Conservation (phyloP, 2,888 invertebrate species). For the Chrysolina oricalcia region DNA sequence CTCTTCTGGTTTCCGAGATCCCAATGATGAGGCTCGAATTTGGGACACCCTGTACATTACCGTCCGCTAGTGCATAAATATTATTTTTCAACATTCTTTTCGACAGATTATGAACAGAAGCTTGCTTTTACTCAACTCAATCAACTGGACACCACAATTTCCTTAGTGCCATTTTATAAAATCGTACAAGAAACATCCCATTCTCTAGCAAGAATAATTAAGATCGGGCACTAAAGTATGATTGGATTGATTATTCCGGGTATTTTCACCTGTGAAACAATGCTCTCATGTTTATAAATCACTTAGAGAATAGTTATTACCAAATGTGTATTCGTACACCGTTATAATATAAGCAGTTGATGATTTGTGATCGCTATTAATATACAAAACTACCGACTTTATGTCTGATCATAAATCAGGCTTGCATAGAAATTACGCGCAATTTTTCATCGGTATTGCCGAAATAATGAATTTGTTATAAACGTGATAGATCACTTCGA, state of each 20-base stretch:
- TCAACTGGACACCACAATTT: too few species aligned
- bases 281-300: slow-evolving; percentile 19
- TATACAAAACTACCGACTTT: slow-evolving; percentile 53
- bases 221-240: neutral
- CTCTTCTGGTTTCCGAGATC: too few species aligned
- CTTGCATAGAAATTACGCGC: slow-evolving; percentile 42
- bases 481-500: slow-evolving; percentile 21
- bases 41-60: too few species aligned
- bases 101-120: too few species aligned
- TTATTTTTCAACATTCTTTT: too few species aligned
- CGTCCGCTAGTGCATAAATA: too few species aligned
- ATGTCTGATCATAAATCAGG: slow-evolving; percentile 50
- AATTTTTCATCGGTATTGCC: slow-evolving; percentile 44
- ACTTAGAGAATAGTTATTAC: slow-evolving; percentile 32
- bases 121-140: too few species aligned
- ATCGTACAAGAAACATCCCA: too few species aligned
- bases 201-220: neutral
- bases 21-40: too few species aligned
- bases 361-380: slow-evolving; percentile 55
- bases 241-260: neutral
- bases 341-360: slow-evolving; percentile 49
- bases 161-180: too few species aligned
- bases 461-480: slow-evolving; percentile 47
- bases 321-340: slow-evolving; percentile 36
- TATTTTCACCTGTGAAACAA: slow-evolving; percentile 29